Percentiles rank a stretch among this genome's conserved stretches.
Conservation (phyloP, 2,888 invertebrate species). For the Catotricha subobsoleta region DNA sequence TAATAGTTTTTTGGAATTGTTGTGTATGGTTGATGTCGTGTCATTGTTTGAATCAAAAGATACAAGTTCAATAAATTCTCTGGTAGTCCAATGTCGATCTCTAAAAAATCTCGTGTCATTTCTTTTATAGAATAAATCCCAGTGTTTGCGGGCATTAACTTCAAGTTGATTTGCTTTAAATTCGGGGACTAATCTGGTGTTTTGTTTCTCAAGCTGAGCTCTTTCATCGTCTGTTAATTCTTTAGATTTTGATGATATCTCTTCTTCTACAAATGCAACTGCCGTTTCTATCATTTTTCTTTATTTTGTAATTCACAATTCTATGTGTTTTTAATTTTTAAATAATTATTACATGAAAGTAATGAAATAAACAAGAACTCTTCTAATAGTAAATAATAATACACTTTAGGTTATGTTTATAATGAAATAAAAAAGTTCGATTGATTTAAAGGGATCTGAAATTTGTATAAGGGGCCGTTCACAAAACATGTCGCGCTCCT, state of each 20-base stretch:
- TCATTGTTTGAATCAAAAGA: slow-evolving; percentile 17
- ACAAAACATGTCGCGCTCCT: too few relatives aligned
- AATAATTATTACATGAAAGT: too few relatives aligned
- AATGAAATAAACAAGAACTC: too few relatives aligned
- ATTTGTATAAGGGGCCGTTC: too few relatives aligned
- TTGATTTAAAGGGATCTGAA: too few relatives aligned
- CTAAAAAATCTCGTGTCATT: slow-evolving; percentile 88
- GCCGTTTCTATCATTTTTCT: too few relatives aligned
- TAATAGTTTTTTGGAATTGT: slow-evolving; percentile 29
- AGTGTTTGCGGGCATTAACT: slow-evolving; percentile 66
- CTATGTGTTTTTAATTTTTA: too few relatives aligned
- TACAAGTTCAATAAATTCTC: slow-evolving; percentile 77
- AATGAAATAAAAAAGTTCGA: too few relatives aligned
- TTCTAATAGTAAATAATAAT: too few relatives aligned
- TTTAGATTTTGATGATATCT: slow-evolving; percentile 11
- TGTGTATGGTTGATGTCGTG: slow-evolving; percentile 24
- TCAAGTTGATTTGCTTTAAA: slow-evolving; percentile 64
- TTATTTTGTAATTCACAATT: too few relatives aligned
- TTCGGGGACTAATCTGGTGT: slow-evolving; percentile 47
- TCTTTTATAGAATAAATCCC: slow-evolving; percentile 94
- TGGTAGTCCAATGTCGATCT: slow-evolving; percentile 90
- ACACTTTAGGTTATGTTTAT: too few relatives aligned
- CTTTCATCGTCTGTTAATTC: slow-evolving; percentile 37
- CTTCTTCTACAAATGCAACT: too few relatives aligned
- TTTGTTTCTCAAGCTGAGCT: slow-evolving; percentile 44